Conservation (phyloP, 2,888 invertebrate genomes). For the Iselma pallidipennis region DNA sequence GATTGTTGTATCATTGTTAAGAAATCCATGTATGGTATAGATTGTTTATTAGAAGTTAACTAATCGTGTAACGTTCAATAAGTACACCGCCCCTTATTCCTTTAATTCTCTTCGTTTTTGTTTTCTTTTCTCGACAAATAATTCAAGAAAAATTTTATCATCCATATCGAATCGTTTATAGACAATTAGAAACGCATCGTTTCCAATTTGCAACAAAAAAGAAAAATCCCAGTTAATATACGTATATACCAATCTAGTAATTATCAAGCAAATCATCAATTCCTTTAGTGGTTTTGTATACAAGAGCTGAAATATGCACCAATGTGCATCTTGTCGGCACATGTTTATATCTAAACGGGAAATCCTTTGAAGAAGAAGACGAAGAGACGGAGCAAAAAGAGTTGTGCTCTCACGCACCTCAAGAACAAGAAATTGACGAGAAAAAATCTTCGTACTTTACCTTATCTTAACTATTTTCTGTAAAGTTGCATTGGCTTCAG, state of each 20-base stretch:
- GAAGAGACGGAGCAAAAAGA: constrained; percentile 11
- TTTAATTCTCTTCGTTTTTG: too few species aligned
- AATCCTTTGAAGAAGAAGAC: constrained; percentile 22
- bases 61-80: not conserved
- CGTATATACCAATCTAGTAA: not conserved
- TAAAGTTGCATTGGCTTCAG: constrained; percentile 42
- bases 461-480: constrained; percentile 50
- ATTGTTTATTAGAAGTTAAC: constrained; percentile 12
- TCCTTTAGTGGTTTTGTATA: constrained; percentile 4
- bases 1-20: constrained; percentile 19
- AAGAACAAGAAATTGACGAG: constrained; percentile 17
- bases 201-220: not conserved
- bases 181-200: constrained; percentile 6
- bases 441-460: constrained; percentile 23
- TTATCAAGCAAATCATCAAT: constrained; percentile 12
- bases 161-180: not conserved
- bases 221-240: not conserved
- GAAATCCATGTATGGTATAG: constrained; percentile 18
- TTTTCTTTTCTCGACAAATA: not conserved
- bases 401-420: constrained; percentile 45
- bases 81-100: not conserved
- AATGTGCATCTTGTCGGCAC: constrained; percentile 21
- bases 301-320: constrained; percentile 12
- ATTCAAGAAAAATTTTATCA: not conserved
- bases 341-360: constrained; percentile 35